These are phyloP conservation scores for Caenorhabditis becei DNA, from an alignment of 2,888 invertebrate genomes.

Conservation along the genomic window DNA sequence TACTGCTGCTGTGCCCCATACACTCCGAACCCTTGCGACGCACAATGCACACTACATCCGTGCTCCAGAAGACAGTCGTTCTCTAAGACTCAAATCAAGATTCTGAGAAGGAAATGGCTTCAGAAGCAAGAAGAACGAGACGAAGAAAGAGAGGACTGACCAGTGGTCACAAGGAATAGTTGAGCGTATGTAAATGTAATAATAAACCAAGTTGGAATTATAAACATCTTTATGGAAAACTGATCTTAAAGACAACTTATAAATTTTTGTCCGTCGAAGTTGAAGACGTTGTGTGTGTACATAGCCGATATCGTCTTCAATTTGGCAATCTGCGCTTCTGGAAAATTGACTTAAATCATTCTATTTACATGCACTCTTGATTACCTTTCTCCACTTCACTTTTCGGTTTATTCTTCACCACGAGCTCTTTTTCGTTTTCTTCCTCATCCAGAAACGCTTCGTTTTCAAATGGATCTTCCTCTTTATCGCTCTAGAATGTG, in stretches of 20 bases:
- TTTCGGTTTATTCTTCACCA: background rate
- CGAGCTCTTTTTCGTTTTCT: background rate
- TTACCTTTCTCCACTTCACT: background rate
- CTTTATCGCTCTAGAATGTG: background rate
- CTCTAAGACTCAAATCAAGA: slow-evolving; percentile 71
- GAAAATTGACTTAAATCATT: background rate
- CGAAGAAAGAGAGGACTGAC: slow-evolving; percentile 20
- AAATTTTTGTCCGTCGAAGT: slow-evolving; percentile 29
- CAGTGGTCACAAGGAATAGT: no score
- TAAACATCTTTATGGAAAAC: slow-evolving; percentile 12
- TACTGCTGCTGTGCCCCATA: slow-evolving; percentile 80
- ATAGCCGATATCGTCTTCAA: slow-evolving; percentile 35
- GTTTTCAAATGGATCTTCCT: slow-evolving; percentile 41
- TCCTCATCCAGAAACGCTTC: slow-evolving; percentile 31
- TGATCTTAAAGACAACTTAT: slow-evolving; percentile 8
- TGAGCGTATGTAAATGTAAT: slow-evolving; percentile 7
- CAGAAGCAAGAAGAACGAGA: slow-evolving; percentile 61
- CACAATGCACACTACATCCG: slow-evolving; percentile 71
- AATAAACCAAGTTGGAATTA: background rate
- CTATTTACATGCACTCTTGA: background rate
- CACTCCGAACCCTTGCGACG: slow-evolving; percentile 77
- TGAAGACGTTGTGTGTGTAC: slow-evolving; percentile 39
- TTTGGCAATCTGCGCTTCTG: slow-evolving; percentile 8
- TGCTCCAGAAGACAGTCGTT: slow-evolving; percentile 69
- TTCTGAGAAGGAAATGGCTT: slow-evolving; percentile 69